Conservation (phyloP, 2,797 vertebrate species). For the Allobates femoralis region DNA sequence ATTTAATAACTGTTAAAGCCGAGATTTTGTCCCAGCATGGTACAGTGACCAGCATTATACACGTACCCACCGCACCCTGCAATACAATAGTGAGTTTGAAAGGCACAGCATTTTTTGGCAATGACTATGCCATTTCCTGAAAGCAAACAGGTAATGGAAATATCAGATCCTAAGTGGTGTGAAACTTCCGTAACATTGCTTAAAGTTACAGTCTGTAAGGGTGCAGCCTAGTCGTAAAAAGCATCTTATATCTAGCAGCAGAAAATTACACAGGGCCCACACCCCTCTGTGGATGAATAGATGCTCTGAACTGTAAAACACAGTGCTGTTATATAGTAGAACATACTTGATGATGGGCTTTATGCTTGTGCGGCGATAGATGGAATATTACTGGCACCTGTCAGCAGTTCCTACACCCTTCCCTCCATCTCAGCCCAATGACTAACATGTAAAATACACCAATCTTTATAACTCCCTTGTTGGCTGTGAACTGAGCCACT, state of each 20-base stretch:
- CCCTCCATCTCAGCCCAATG: not conserved
- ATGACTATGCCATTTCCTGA: conserved; percentile 7
- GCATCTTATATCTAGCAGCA: conserved; percentile 29
- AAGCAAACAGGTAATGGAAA: conserved; percentile 48
- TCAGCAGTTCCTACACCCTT: not conserved
- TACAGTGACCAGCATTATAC: not conserved
- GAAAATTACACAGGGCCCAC: conserved; percentile 36
- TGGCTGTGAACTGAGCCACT: not conserved
- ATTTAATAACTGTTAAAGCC: not conserved
- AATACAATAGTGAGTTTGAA: conserved; percentile 25
- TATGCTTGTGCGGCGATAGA: not conserved
- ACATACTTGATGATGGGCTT: conserved; percentile 17
- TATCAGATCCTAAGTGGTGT: conserved; percentile 41
- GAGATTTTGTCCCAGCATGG: not conserved
- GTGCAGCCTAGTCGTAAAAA: conserved; percentile 30
- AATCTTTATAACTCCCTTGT: conserved; percentile 2
- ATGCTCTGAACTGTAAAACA: conserved; percentile 21
- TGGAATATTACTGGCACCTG: conserved; percentile 23
- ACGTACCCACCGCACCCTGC: conserved; percentile 21
- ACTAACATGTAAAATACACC: conserved; percentile 15
- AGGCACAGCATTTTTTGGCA: conserved; percentile 41
- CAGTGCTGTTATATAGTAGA: conserved; percentile 20
- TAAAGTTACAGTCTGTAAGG: conserved; percentile 28
- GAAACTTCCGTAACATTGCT: conserved; percentile 40
- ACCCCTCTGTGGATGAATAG: conserved; percentile 33